Conservation (phyloP, 2,113 vertebrate species). For the Furnarius figulus region DNA sequence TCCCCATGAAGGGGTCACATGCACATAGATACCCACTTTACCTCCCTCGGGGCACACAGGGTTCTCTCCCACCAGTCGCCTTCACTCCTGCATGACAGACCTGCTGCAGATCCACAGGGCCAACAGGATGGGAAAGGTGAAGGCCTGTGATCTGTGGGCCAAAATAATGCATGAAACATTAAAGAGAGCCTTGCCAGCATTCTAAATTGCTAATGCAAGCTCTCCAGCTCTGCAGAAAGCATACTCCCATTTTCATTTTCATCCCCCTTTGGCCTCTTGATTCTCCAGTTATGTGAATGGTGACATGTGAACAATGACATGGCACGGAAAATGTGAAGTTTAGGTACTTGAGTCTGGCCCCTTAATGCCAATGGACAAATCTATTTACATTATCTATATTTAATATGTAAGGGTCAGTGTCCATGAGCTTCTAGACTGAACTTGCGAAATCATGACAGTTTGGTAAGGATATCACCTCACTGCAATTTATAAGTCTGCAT, state of each 20-base stretch:
- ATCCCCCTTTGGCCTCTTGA: neutral
- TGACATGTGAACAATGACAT: neutral
- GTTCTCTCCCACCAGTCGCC: accelerated
- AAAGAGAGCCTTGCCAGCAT: neutral
- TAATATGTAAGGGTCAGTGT: neutral
- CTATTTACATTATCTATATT: neutral
- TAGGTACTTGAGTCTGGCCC: neutral
- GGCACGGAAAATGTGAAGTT: neutral
- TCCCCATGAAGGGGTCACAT: neutral
- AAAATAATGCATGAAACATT: neutral
- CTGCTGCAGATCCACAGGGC: neutral
- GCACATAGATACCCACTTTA: too few species aligned
- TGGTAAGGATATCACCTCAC: neutral
- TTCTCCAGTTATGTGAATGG: neutral
- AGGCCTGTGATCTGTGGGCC: neutral
- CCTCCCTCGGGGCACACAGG: accelerated
- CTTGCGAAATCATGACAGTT: neutral
- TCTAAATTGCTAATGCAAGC: constrained; percentile 7
- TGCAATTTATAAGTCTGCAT: neutral
- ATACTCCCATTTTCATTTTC: neutral
- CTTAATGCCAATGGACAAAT: neutral
- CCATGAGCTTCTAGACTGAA: neutral
- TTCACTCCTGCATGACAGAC: neutral
- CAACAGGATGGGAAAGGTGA: neutral
- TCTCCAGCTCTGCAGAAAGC: neutral